These are phyloP conservation scores for Gnathonemus longibarbis DNA, from an alignment of 2,113 vertebrate species.

Conservation along the genomic window DNA sequence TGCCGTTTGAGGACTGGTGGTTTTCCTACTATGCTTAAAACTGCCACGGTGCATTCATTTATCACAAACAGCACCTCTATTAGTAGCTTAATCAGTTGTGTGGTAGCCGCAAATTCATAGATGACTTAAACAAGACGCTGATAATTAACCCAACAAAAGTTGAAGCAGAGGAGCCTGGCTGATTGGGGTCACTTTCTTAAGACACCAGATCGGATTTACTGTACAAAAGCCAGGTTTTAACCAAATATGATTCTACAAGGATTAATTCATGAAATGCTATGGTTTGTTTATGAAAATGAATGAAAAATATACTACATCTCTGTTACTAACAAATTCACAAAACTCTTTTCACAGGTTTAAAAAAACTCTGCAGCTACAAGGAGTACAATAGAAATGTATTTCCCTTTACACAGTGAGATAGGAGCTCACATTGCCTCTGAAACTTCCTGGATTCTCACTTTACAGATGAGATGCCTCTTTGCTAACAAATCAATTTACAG, in stretches of 20 bases:
- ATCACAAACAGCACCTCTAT: background rate
- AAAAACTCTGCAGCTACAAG: background rate
- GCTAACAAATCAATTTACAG: too few species aligned
- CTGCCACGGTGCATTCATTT: background rate
- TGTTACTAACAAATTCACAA: background rate
- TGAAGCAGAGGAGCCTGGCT: background rate
- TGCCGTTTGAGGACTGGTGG: background rate
- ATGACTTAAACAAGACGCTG: background rate
- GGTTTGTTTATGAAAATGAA: background rate
- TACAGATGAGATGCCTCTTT: background rate
- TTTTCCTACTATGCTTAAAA: background rate
- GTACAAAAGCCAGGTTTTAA: background rate
- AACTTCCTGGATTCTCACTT: background rate
- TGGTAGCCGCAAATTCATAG: background rate
- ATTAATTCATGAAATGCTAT: background rate
- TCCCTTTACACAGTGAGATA: background rate
- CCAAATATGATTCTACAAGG: background rate
- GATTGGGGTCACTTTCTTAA: background rate
- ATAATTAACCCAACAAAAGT: background rate
- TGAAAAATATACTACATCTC: background rate
- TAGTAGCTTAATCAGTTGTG: background rate
- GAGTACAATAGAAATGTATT: background rate
- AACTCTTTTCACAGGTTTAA: background rate
- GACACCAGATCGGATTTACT: background rate
- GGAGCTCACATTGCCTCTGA: background rate